Evolutionary conservation across 2,888 invertebrate genomes (phyloP), one percentile per base, ranked within the genome.

Genomic region (Limenitis camilla): DNA sequence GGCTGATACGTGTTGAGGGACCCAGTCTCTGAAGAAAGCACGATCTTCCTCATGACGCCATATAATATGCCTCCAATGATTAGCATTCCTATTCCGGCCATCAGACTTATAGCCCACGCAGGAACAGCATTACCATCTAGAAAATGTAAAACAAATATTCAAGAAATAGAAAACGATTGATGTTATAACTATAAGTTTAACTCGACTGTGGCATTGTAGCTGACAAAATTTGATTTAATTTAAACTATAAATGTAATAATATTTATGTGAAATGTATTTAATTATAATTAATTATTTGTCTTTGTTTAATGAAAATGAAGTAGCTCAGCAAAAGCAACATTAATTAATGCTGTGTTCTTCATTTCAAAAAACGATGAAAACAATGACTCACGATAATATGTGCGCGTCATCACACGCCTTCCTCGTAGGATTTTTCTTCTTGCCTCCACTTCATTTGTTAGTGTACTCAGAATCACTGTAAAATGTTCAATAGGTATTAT

Each of bases 381-480:
- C 30, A 39, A 45, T 46, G 53, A 90, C 94, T 93, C 89, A 95
- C 95, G 90, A 71, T 93, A 93, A 72, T 95, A 94, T 55, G 89
- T 90, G 58, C 94, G 90, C 3, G 92, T 95, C 68, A 95, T 90
- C 8, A 94, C 92, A 81, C 93, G 92, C 59, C 95, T 88, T 49
- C 95, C 95, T 66, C 93, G 88, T 39, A 95, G 86, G 67, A 95
- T 93, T 74, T 93, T 94, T 66, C 95, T 89, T 67, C 94, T 89
- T 8, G 91, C 94, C 74, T 95, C 94, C 28, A 90, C 89, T 81
- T 94, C 93, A 67, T 91, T 90, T 61, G 92, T 87, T 42, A 92
- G 85, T 33, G 91, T 88, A 56, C 93, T 90, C 66, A 94, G 72
- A 52, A 94, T 80, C 67, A 92, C 92, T 93, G 84, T 62, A 88